Percentiles rank a stretch among this genome's conserved stretches.
Conservation (phyloP, 1,140 invertebrate species). For the Eupristina koningsbergeri region DNA sequence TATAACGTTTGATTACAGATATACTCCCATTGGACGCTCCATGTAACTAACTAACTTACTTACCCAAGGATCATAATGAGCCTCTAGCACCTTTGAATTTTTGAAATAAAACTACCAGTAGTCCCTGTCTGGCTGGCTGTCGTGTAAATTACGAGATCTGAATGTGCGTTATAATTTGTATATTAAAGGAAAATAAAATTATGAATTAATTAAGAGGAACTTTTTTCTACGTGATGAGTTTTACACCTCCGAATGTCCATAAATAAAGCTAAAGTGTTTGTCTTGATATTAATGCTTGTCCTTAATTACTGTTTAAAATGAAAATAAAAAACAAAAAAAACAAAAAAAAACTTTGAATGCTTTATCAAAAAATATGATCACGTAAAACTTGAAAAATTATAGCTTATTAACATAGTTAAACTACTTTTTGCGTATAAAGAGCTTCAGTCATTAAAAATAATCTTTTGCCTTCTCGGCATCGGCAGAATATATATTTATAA, state of each 20-base stretch:
- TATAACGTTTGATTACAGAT: conserved; percentile 8
- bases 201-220: background rate
- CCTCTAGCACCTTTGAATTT: background rate
- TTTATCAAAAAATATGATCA: too few species aligned
- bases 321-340: too few species aligned
- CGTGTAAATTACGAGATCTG: too few species aligned
- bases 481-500: background rate
- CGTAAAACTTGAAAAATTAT: background rate
- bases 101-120: too few species aligned
- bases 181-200: background rate
- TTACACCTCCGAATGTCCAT: background rate
- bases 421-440: background rate
- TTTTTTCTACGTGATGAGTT: background rate
- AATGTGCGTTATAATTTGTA: too few species aligned
- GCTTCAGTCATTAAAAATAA: too few species aligned
- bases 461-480: too few species aligned
- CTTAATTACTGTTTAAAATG: too few species aligned
- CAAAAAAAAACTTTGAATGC: too few species aligned
- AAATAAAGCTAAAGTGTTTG: background rate
- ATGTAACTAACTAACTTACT: background rate
- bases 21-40: background rate
- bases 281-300: too few species aligned
- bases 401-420: background rate
- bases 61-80: background rate
- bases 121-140: too few species aligned